These are phyloP conservation scores for Canis aureus DNA, from an alignment of 2,113 vertebrate genomes.

Conservation along the genomic window DNA sequence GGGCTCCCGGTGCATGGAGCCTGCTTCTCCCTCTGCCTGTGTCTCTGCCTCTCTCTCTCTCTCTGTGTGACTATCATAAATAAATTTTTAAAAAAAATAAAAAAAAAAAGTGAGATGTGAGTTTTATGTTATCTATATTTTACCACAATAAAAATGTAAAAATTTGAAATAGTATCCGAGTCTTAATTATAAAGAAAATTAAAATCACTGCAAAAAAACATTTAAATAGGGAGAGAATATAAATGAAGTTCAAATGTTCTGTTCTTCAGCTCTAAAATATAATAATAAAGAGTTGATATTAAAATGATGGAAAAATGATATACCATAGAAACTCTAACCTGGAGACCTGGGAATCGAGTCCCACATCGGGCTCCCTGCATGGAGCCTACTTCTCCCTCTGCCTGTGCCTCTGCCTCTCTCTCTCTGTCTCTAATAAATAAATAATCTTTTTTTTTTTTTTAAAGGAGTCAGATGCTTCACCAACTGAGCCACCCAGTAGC, in stretches of 20 bases:
- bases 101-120: background rate
- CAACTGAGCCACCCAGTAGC: background rate
- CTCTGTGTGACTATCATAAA: no score
- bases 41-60: no score
- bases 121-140: background rate
- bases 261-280: background rate
- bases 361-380: background rate
- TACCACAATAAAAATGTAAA: background rate
- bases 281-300: background rate
- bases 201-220: background rate
- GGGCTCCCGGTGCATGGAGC: no score
- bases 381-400: background rate
- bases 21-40: no score
- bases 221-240: background rate
- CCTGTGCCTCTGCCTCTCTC: background rate
- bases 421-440: background rate
- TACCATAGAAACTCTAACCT: background rate
- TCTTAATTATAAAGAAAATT: background rate
- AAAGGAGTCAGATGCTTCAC: background rate
- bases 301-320: background rate
- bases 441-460: background rate
- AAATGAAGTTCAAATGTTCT: background rate
- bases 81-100: background rate
- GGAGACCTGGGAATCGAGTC: background rate
- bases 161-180: background rate